A percentile compares a stretch with the other conserved stretches of the same genome.
These are phyloP conservation scores for Thalpophila matura DNA, from an alignment of 2,888 invertebrate species.

Conservation along the genomic window DNA sequence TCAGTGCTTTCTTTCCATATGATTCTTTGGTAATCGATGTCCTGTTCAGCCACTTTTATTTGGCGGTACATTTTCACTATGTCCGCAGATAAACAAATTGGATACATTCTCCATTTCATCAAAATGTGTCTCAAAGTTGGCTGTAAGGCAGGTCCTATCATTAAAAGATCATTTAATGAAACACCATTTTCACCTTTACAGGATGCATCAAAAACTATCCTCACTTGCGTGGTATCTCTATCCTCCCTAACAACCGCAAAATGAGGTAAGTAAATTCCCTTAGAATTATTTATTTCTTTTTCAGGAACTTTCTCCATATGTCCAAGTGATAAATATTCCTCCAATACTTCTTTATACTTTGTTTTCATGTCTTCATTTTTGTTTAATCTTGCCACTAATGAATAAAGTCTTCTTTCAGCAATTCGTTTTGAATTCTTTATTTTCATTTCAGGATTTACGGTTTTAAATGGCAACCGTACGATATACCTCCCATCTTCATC, in stretches of 20 bases:
- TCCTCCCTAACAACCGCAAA: neutral
- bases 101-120: neutral
- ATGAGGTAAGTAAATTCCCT: slow-evolving; percentile 5
- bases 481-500: neutral
- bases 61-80: slow-evolving; percentile 2
- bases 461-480: slow-evolving; percentile 7
- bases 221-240: neutral
- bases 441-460: neutral
- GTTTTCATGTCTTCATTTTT: no score
- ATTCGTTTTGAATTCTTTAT: no score
- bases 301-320: no score
- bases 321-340: no score
- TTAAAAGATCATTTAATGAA: neutral
- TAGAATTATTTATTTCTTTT: no score
- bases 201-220: neutral
- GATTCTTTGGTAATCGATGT: neutral
- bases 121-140: neutral
- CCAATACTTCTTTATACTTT: no score
- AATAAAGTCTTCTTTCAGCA: no score
- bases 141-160: slow-evolving; percentile 6
- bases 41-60: slow-evolving; percentile 1
- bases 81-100: slow-evolving; percentile 1
- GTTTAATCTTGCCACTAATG: no score
- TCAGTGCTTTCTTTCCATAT: neutral
- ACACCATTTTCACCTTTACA: slow-evolving; percentile 2